These are phyloP conservation scores for Melanostigma gelatinosum DNA, from an alignment of 2,113 vertebrate genomes.

Conservation along the genomic window DNA sequence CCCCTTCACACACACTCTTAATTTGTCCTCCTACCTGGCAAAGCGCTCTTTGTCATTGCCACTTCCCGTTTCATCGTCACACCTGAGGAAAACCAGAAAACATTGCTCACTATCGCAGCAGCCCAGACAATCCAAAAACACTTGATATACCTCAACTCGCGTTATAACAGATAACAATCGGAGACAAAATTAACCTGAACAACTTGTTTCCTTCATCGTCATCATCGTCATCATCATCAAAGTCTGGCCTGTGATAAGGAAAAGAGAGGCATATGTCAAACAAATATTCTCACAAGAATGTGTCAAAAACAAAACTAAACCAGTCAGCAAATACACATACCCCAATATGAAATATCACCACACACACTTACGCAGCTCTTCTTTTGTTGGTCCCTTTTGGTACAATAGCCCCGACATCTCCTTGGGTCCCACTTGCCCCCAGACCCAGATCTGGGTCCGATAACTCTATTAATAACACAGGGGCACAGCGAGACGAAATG, in stretches of 20 bases:
- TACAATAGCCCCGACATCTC: conserved; percentile 79
- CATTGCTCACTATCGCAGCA: neutral
- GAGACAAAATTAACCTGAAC: conserved; percentile 87
- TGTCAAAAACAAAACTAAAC: conserved; percentile 15
- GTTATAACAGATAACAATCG: neutral
- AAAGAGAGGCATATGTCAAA: conserved; percentile 13
- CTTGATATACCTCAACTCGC: neutral
- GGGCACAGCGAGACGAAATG: conserved; percentile 29
- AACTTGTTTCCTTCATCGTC: conserved; percentile 90
- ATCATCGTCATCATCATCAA: conserved; percentile 61
- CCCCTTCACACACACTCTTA: neutral
- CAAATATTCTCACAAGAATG: neutral
- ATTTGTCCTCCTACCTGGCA: conserved; percentile 88
- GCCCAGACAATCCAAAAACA: neutral
- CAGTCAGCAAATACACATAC: conserved; percentile 34
- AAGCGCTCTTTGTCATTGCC: conserved; percentile 94
- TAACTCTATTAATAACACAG: conserved; percentile 86
- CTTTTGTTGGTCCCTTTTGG: conserved; percentile 90
- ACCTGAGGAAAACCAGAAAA: conserved; percentile 78
- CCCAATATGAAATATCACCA: neutral
- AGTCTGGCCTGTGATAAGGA: conserved; percentile 72
- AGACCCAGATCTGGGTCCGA: conserved; percentile 87
- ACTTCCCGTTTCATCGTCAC: conserved; percentile 90
- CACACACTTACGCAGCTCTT: conserved; percentile 84
- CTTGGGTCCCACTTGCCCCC: conserved; percentile 82